Conservation (phyloP, 2,888 invertebrate genomes). For the Gymnosoma rotundatum region DNA sequence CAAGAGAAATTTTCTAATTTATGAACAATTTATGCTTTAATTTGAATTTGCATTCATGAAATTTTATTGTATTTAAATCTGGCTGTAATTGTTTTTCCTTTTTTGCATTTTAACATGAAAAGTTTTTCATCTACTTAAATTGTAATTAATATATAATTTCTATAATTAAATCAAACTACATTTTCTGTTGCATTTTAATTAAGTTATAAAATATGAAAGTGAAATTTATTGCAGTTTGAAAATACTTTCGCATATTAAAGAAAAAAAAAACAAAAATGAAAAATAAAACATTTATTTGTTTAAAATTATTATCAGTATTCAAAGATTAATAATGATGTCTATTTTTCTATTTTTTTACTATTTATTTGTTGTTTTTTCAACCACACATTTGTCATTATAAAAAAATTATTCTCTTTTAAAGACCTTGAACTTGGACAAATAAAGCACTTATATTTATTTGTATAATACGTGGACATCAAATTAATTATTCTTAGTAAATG, state of each 20-base stretch:
- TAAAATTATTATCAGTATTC: no score
- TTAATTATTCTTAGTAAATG: background rate
- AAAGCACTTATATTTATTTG: background rate
- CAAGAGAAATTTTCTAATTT: constrained; percentile 38
- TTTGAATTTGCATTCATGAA: constrained; percentile 36
- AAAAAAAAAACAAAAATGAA: no score
- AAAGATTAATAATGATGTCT: no score
- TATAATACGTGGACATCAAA: background rate
- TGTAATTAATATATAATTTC: constrained; percentile 42
- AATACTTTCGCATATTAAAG: no score
- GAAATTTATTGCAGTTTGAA: constrained; percentile 13
- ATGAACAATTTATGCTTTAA: constrained; percentile 14
- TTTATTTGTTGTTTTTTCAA: background rate
- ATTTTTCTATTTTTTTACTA: background rate
- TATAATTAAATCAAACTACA: constrained; percentile 37
- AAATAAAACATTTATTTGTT: no score
- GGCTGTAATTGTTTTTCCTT: background rate
- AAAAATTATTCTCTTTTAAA: background rate
- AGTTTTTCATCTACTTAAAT: constrained; percentile 23
- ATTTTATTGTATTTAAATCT: constrained; percentile 46
- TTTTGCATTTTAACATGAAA: background rate
- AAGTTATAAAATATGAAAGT: background rate
- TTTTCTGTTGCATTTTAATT: background rate
- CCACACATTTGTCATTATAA: background rate
- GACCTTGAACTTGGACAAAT: constrained; percentile 20